Percentiles rank a stretch among this genome's conserved stretches.
Conservation (phyloP, 2,797 vertebrate species). For the Crocodylus rhombifer region DNA sequence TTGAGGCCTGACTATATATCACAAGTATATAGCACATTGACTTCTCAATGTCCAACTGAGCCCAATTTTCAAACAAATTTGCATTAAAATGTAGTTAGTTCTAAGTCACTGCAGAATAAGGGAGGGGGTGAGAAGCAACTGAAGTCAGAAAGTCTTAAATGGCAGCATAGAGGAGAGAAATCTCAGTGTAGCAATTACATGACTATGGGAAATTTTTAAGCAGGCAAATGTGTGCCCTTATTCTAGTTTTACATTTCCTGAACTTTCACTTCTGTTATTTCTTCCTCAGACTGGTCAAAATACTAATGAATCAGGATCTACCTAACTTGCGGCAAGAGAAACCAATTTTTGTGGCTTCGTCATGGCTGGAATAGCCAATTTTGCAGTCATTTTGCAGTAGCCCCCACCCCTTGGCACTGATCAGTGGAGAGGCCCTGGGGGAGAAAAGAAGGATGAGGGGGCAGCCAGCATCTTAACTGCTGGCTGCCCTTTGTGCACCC, state of each 20-base stretch:
- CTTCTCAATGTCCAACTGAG: constrained; percentile 7
- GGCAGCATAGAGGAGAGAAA: constrained; percentile 22
- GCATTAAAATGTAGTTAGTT: background rate
- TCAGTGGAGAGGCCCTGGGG: too few relatives aligned
- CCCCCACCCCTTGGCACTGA: too few relatives aligned
- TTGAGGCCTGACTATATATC: background rate
- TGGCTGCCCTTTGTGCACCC: too few relatives aligned
- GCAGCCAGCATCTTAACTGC: too few relatives aligned
- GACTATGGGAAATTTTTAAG: constrained; percentile 62
- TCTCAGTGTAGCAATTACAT: constrained; percentile 58
- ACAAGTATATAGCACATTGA: background rate
- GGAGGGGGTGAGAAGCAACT: constrained; percentile 5
- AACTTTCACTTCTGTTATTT: constrained; percentile 70
- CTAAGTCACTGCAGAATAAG: background rate
- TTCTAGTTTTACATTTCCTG: constrained; percentile 71
- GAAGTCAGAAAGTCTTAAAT: constrained; percentile 41
- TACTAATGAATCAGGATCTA: background rate
- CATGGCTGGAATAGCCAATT: too few relatives aligned
- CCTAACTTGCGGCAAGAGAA: too few relatives aligned
- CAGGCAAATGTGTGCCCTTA: constrained; percentile 63
- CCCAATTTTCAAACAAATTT: background rate
- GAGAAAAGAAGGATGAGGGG: too few relatives aligned
- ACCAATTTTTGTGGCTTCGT: too few relatives aligned
- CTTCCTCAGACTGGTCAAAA: constrained; percentile 60
- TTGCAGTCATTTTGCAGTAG: too few relatives aligned